phyloP scores from a whole-genome alignment of 2,888 invertebrate species.

The Drosophila sordidapex region DNA sequence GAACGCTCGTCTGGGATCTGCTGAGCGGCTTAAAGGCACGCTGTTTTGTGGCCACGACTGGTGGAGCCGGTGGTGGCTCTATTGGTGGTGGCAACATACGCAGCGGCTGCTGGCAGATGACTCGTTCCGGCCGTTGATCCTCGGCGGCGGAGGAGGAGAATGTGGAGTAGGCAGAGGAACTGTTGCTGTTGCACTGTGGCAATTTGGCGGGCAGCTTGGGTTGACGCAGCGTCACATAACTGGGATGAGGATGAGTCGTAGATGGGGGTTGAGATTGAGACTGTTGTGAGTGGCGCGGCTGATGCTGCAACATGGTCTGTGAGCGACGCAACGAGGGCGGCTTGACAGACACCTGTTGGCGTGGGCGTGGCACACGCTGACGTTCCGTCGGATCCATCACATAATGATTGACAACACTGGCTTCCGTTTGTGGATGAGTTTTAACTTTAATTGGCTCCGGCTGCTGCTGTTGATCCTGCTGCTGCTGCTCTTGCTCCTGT shows the following conservation, averaged over 20 bases:
- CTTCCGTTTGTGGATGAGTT: not conserved
- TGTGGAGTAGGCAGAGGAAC: conserved; percentile 66
- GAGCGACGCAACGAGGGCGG: conserved; percentile 82
- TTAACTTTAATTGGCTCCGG: not conserved
- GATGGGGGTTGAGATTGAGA: not conserved
- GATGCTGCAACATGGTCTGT: conserved; percentile 80
- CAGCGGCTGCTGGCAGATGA: conserved; percentile 79
- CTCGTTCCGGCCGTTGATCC: conserved; percentile 48
- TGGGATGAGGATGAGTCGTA: conserved; percentile 39
- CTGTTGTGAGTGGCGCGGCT: conserved; percentile 4
- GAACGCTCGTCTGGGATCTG: conserved; percentile 65
- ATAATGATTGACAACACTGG: conserved; percentile 72
- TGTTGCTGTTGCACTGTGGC: conserved; percentile 40
- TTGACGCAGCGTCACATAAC: conserved; percentile 59
- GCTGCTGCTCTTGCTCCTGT: conserved; percentile 40
- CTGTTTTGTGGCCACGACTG: conserved; percentile 37
- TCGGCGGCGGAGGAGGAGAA: conserved; percentile 58
- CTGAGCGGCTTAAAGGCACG: conserved; percentile 48
- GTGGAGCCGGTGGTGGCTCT: conserved; percentile 64
- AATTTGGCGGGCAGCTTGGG: conserved; percentile 31
- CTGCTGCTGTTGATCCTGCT: not conserved
- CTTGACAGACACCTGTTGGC: conserved; percentile 81
- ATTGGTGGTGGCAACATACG: conserved; percentile 69
- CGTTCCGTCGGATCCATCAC: conserved; percentile 80
- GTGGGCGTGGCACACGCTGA: conserved; percentile 74